phyloP scores from a whole-genome alignment of 2,888 invertebrate genomes.

The Automeris io region DNA sequence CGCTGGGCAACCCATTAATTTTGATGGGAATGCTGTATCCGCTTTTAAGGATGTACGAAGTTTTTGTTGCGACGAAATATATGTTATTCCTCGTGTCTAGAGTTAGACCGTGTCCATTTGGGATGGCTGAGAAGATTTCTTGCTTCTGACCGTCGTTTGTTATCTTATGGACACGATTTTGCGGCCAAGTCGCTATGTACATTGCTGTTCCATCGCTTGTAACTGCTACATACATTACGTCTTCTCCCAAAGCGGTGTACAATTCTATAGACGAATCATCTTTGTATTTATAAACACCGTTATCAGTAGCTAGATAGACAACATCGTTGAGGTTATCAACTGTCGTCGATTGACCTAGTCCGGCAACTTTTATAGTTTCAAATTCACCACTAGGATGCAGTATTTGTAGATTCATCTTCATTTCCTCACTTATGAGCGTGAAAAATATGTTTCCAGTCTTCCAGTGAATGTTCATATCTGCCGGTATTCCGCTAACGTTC shows the following conservation, averaged over 20 bases:
- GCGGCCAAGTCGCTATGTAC: slow-evolving; percentile 68
- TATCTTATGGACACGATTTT: slow-evolving; percentile 58
- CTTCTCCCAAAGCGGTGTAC: slow-evolving; percentile 56
- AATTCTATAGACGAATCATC: slow-evolving; percentile 48
- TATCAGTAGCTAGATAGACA: slow-evolving; percentile 64
- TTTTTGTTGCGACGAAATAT: slow-evolving; percentile 61
- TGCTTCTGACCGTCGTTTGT: slow-evolving; percentile 50
- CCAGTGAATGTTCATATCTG: slow-evolving; percentile 63
- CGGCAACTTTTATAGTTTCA: slow-evolving; percentile 53
- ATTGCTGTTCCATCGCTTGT: slow-evolving; percentile 46
- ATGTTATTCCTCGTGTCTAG: slow-evolving; percentile 58
- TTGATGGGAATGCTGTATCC: slow-evolving; percentile 49
- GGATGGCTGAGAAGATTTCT: slow-evolving; percentile 48
- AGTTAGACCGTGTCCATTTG: slow-evolving; percentile 62
- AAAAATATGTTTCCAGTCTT: slow-evolving; percentile 57
- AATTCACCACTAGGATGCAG: slow-evolving; percentile 45
- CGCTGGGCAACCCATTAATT: slow-evolving; percentile 52
- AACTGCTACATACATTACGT: slow-evolving; percentile 62
- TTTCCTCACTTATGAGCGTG: slow-evolving; percentile 57
- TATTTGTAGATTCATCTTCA: slow-evolving; percentile 59
- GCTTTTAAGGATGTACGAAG: slow-evolving; percentile 50
- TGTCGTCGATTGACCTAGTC: slow-evolving; percentile 59
- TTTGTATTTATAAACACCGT: slow-evolving; percentile 64
- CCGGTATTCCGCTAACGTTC: slow-evolving; percentile 54
- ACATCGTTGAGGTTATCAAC: slow-evolving; percentile 69